Base-by-base conservation (phyloP, 2,113 vertebrate species). In the Thryonomys swinderianus region DNA sequence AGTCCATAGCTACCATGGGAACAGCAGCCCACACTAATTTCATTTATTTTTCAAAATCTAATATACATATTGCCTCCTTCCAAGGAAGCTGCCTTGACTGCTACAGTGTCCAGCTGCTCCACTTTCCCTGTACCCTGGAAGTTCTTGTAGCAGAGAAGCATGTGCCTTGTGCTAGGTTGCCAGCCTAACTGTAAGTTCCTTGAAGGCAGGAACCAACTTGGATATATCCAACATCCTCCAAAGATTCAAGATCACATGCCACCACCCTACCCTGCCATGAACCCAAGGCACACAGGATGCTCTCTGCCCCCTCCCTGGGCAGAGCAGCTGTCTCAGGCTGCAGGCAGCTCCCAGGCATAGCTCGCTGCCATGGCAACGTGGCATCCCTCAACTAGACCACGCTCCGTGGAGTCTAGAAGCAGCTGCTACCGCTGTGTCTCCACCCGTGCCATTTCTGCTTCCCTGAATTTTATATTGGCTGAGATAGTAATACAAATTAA, bases 401-500 rank as follows among this genome's bases (percentile, higher is more conserved):
- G 21, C 76, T 95, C 90, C 94, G 69, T 80, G 73, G 76, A 90
- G 92, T 73, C 67, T 5, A 6, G 8, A 61, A 97, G 88, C 95
- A 97, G 96, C 96, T 97, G 96, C 91, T 95, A 64, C 67, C 1
- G 17, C 91, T 84, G 90, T 61, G 89, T 93, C 90, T 84, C 95
- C 64, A 69, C 92, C 85, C 67, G 18, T 84, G 91, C 79, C 93
- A 73, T 91, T 95, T 95, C 95, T 96, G 90, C 85, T 78, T 95
- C 73, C 67, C 73, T 53, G 79, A 85, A 96, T 96, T 94, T 95
- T 67, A 92, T 82, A 97, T 95, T 88, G 80, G 51, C 88, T 88
- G 37, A 81, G 59, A 95, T 95, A 95, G 96, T 96, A 89, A 83
- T 78, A 95, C 53, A 96, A 96, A 97, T 97, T 92, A 97, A 96